phyloP scores from a whole-genome alignment of 2,888 invertebrate genomes.

The Ernsta delagoae region DNA sequence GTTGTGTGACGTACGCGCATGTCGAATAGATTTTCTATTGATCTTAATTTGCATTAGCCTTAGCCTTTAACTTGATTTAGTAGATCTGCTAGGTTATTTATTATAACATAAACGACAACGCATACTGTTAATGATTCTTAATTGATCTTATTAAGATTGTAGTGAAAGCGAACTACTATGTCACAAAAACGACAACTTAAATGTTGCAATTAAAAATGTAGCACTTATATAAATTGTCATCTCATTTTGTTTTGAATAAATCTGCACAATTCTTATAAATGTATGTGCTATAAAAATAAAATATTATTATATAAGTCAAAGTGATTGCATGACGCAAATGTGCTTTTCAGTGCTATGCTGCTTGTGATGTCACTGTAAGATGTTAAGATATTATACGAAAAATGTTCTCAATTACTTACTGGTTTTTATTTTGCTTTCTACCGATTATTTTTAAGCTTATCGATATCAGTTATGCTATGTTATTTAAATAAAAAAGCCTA shows the following conservation, averaged over 20 bases:
- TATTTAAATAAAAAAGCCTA: neutral
- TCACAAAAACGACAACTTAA: constrained; percentile 41
- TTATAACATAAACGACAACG: too few species aligned
- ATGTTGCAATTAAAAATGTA: constrained; percentile 3
- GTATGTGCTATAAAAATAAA: constrained; percentile 40
- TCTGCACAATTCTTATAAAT: constrained; percentile 39
- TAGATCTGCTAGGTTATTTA: constrained; percentile 80
- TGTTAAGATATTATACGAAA: constrained; percentile 78
- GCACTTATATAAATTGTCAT: constrained; percentile 26
- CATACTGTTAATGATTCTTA: constrained; percentile 33
- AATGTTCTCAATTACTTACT: constrained; percentile 65
- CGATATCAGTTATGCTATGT: neutral
- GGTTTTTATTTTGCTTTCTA: constrained; percentile 50
- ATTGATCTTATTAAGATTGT: constrained; percentile 31
- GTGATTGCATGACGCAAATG: constrained; percentile 34
- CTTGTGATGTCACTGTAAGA: constrained; percentile 70
- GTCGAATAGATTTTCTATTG: constrained; percentile 17
- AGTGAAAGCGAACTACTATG: constrained; percentile 29
- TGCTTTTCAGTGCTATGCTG: constrained; percentile 49
- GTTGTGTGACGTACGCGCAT: constrained; percentile 12
- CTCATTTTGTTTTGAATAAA: constrained; percentile 25
- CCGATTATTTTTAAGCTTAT: constrained; percentile 21
- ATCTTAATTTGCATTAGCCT: constrained; percentile 30
- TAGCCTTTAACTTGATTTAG: constrained; percentile 47
- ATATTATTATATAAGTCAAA: constrained; percentile 19